Evolutionary conservation across 2,797 vertebrate species (phyloP).

Genomic region (Glossophaga mutica): DNA sequence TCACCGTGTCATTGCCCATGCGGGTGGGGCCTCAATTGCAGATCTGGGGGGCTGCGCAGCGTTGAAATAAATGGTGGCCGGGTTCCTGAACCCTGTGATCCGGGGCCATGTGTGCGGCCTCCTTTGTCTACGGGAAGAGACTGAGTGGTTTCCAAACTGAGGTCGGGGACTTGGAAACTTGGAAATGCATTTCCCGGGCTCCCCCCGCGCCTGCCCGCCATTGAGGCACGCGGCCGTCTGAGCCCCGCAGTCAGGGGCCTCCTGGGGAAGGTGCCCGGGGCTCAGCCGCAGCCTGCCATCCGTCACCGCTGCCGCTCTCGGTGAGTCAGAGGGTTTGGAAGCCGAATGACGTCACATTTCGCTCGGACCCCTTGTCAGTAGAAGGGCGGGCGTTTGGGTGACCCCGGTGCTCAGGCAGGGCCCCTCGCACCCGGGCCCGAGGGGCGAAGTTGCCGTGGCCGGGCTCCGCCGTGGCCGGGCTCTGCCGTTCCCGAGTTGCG

Average conservation of each 20-base stretch:
- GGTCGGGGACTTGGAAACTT: background rate
- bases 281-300: background rate
- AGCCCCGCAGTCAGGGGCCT: background rate
- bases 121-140: background rate
- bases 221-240: conserved; percentile 5
- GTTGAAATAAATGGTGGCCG: background rate
- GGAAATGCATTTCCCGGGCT: background rate
- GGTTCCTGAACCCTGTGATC: background rate
- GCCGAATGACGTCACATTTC: background rate
- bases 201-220: conserved; percentile 12
- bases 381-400: background rate
- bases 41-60: background rate
- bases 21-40: background rate
- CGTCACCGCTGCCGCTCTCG: no score
- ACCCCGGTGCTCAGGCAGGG: background rate
- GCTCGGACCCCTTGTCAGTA: background rate
- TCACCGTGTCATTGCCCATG: accelerated
- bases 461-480: background rate
- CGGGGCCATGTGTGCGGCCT: conserved; percentile 40
- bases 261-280: background rate
- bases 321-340: background rate
- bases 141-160: conserved; percentile 19
- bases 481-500: no score
- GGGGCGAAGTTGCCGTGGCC: accelerated
- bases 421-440: accelerated